Evolutionary conservation across 1,140 invertebrate genomes (phyloP), one percentile per base, ranked within the genome.

Genomic region (Conopomorpha cramerella): DNA sequence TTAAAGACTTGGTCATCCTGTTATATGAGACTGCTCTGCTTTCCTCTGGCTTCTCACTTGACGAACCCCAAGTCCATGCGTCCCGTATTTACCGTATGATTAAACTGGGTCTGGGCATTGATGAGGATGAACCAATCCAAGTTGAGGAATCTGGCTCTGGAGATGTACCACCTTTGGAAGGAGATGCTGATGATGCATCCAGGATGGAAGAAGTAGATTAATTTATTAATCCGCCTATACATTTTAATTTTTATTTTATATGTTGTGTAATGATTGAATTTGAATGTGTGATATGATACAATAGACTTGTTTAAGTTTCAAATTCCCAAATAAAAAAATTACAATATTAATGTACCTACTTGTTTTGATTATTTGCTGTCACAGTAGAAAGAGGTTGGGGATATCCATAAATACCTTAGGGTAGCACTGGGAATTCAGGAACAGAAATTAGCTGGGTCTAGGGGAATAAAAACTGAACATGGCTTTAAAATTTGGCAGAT

Each of bases 121-220:
- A 98, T 50, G 96, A 98, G 47, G 95, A 96, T 39, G 90, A 95
- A 41, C 81, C 83, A 1, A 82, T 86, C 51, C 79, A 83, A 25
- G 81, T 80, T 14, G 89, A 89, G 40, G 88, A 89, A 35, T 57
- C 81, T 0, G 83, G 81, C 28, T 71, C 81, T 40, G 85, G 80
- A 10, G 89, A 89, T 29, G 84, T 90, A 42, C 89, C 91, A 30
- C 81, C 88, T 11, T 63, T 95, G 30, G 90, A 92, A 50, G 90
- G 84, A 18, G 92, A 95, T 42, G 84, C 86, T 26, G 95, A 97
- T 77, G 95, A 98, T 80, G 92, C 91, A 16, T 95, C 93, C 3
- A 85, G 94, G 45, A 99, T 99, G 96, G 96, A 99, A 72, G 96
- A 99, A 85, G 96, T 99, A 41, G 96, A 99, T 84, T 99, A 96